Percentiles rank a stretch among this genome's conserved stretches.
Conservation (phyloP, 1,140 invertebrate genomes). For the Diprion similis region DNA sequence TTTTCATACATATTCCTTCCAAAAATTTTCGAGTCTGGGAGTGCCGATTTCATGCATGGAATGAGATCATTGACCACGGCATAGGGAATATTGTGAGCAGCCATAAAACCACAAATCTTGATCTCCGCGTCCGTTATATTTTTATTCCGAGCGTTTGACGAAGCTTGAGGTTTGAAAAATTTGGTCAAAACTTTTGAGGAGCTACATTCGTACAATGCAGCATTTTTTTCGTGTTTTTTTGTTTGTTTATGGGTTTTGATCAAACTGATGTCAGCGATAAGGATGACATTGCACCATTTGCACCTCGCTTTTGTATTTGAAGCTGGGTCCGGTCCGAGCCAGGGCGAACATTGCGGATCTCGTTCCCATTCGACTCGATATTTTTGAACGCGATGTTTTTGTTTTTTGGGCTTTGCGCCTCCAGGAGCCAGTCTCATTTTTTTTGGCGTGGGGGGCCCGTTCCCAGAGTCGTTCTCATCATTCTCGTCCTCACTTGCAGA, state of each 20-base stretch:
- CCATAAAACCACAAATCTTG: slow-evolving; percentile 25
- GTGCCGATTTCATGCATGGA: slow-evolving; percentile 20
- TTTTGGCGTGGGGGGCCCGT: slow-evolving; percentile 19
- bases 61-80: slow-evolving; percentile 23
- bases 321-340: slow-evolving; percentile 19
- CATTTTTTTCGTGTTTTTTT: slow-evolving; percentile 20
- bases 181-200: slow-evolving; percentile 18
- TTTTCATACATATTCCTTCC: slow-evolving; percentile 23
- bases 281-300: slow-evolving; percentile 21
- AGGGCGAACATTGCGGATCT: slow-evolving; percentile 24
- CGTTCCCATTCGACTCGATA: slow-evolving; percentile 24
- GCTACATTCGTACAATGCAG: slow-evolving; percentile 19
- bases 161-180: slow-evolving; percentile 22
- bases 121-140: slow-evolving; percentile 24
- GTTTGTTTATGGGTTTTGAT: slow-evolving; percentile 21
- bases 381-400: slow-evolving; percentile 14
- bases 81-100: slow-evolving; percentile 26
- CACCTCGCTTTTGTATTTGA: slow-evolving; percentile 22
- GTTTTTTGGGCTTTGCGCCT: slow-evolving; percentile 13
- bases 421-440: slow-evolving; percentile 9
- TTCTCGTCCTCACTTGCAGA: slow-evolving; percentile 20
- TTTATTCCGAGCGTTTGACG: slow-evolving; percentile 15
- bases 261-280: slow-evolving; percentile 21
- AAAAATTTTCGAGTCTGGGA: slow-evolving; percentile 24
- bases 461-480: slow-evolving; percentile 20